Base-by-base conservation (phyloP, 1,140 invertebrate species). In the Limonius californicus region DNA sequence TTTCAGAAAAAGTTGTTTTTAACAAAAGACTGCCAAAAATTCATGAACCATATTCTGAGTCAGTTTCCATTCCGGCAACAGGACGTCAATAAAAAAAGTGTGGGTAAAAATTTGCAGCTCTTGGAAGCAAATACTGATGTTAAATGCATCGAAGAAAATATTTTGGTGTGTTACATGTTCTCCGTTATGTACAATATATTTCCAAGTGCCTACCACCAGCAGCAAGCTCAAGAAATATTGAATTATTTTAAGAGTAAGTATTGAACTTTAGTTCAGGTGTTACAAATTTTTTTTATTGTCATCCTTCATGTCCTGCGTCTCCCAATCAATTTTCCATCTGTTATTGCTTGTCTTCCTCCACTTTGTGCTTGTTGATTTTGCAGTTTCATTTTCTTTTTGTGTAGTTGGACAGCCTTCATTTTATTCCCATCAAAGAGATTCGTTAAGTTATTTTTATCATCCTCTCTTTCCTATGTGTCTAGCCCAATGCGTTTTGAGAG, bases 131-230 rank as follows among this genome's bases (percentile, higher is more conserved):
- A 76, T 75, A 62, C 72, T 23, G 80, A 84, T 65, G 71, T 76
- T 18, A 82, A 81, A 59, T 76, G 82, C 68, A 68, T 78, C 7
- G 62, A 70, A 61, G 78, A 83, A 71, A 84, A 84, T 74, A 72
- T 84, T 55, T 67, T 78, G 60, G 79, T 83, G 59, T 81, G 80
- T 69, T 74, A 80, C 66, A 70, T 83, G 30, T 83, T 77, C 70
- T 75, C 78, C 45, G 68, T 72, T 54, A 70, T 82, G 2, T 78
- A 81, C 69, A 70, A 72, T n/a, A 75, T 77, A 54, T 62, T 78
- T 35, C 76, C 73, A 63, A 54, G 75, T 3, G 78, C 76, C 60
- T 71, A 68, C 20, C 73, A 79, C 57, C 68, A 66, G 15, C 74
- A 61, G 60, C 70, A 76, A 54, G 74, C 77, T 12, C 63, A 58